Evolutionary conservation across 2,888 invertebrate genomes (phyloP), one percentile per base, ranked within the genome.

Genomic region (Acanthacorydalis orientalis): DNA sequence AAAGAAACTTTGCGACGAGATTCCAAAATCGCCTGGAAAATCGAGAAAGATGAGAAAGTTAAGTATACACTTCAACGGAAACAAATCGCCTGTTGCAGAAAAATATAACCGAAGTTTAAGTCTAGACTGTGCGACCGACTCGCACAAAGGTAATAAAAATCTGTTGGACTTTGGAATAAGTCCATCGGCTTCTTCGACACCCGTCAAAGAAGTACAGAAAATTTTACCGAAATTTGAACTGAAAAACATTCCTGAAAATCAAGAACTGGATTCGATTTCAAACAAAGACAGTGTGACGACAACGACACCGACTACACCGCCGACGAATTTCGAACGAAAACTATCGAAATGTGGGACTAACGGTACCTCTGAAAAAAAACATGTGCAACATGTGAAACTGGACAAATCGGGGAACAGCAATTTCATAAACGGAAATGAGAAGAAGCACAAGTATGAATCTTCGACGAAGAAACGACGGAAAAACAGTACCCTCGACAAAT

Each of bases 181-280:
- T 40, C 59, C 68, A 49, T 67, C 71, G 65, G 69, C 70, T 52
- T 56, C 71, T 9, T 70, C 67, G 1, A 69, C 70, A 54, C 57
- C 71, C 11, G 70, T 71, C 50, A 69, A 68, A 50, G 72, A 72
- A 58, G 67, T 70, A 2, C 68, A 68, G 0, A 70, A 71, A 53
- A 68, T 64, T 58, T 56, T 63, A 33, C 67, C 60, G 9, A 69
- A 70, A 51, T 52, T 67, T 8, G 68, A 68, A 1, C 53, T 44
- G 11, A 23, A 34, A 10, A 16, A 44, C 14, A 44, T 35, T 32
- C 34, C 35, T 6, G 48, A 60, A 61, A 2, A 58, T 60, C 8
- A 62, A 60, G 63, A 64, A 48, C 60, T 61, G 8, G 60, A 57
- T 48, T 23, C 23, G 23, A 59, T 56, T 48, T 57, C 58, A n/a